Evolutionary conservation across 1,140 invertebrate species (phyloP).

Genomic region (Lerema accius): DNA sequence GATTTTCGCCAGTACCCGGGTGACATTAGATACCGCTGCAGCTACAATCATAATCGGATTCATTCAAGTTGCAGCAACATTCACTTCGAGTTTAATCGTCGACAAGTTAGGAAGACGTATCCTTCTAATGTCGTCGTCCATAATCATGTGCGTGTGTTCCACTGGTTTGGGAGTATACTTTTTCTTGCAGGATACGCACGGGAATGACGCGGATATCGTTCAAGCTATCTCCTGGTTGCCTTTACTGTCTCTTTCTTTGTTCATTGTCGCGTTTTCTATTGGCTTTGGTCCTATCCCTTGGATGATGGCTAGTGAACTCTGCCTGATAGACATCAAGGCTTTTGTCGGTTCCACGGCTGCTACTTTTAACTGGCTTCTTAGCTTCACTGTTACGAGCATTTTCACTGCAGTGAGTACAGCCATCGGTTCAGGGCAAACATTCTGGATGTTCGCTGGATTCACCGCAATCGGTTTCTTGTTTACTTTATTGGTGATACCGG

Average conservation of each 20-base stretch:
- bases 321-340: slow-evolving; percentile 89
- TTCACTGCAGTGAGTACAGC: slow-evolving; percentile 85
- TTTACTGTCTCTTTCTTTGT: slow-evolving; percentile 87
- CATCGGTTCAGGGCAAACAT: slow-evolving; percentile 86
- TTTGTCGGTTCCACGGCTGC: slow-evolving; percentile 89
- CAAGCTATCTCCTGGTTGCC: slow-evolving; percentile 87
- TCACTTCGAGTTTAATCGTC: slow-evolving; percentile 87
- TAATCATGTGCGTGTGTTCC: slow-evolving; percentile 85
- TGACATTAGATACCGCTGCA: slow-evolving; percentile 80
- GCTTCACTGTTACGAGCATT: slow-evolving; percentile 91
- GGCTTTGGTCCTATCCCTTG: too few species aligned
- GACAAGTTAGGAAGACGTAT: slow-evolving; percentile 90
- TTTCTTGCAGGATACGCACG: slow-evolving; percentile 82
- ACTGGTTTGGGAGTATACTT: slow-evolving; percentile 86
- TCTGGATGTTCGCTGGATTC: slow-evolving; percentile 91
- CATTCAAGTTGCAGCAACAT: slow-evolving; percentile 89
- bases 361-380: slow-evolving; percentile 90
- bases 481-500: slow-evolving; percentile 90
- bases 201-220: slow-evolving; percentile 74
- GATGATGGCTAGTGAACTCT: slow-evolving; percentile 90
- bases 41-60: slow-evolving; percentile 90
- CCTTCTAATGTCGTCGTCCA: slow-evolving; percentile 86
- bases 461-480: slow-evolving; percentile 88
- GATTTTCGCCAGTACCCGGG: slow-evolving; percentile 86
- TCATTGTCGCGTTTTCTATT: slow-evolving; percentile 89